Evolutionary conservation across 2,797 vertebrate species (phyloP).

Genomic region (Myotis myotis): DNA sequence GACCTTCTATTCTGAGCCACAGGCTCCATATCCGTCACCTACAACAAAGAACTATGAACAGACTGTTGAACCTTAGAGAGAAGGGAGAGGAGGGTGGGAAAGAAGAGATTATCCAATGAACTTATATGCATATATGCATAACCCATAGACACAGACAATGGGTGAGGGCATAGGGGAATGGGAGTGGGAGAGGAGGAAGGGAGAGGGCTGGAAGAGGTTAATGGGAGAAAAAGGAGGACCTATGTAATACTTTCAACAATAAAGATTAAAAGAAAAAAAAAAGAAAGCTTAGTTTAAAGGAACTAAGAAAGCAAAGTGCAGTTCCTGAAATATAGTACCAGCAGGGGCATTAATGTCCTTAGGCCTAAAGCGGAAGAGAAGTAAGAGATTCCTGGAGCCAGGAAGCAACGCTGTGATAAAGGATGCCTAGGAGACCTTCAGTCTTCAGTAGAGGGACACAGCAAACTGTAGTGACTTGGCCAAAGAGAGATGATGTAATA

Average conservation of each 20-base stretch:
- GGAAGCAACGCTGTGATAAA: background rate
- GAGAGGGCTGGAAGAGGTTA: no score
- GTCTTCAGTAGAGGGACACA: background rate
- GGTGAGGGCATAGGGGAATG: fast-evolving
- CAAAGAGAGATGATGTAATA: background rate
- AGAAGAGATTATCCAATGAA: no score
- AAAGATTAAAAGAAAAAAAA: no score
- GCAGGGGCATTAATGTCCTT: no score
- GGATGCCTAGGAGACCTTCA: background rate
- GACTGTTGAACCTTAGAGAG: no score
- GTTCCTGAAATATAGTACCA: background rate
- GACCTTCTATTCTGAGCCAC: background rate
- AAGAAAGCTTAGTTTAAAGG: background rate
- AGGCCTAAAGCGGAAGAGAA: background rate
- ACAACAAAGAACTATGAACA: background rate
- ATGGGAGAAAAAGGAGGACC: no score
- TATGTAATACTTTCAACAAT: no score
- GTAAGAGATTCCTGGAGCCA: background rate
- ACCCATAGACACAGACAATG: no score
- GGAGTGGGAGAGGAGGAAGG: no score
- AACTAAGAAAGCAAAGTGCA: background rate
- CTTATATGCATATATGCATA: no score
- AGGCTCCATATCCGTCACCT: background rate
- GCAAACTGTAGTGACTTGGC: background rate
- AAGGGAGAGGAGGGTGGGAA: no score